Base-by-base conservation (phyloP, 1,140 invertebrate genomes). In the Dendroctonus ponderosae region DNA sequence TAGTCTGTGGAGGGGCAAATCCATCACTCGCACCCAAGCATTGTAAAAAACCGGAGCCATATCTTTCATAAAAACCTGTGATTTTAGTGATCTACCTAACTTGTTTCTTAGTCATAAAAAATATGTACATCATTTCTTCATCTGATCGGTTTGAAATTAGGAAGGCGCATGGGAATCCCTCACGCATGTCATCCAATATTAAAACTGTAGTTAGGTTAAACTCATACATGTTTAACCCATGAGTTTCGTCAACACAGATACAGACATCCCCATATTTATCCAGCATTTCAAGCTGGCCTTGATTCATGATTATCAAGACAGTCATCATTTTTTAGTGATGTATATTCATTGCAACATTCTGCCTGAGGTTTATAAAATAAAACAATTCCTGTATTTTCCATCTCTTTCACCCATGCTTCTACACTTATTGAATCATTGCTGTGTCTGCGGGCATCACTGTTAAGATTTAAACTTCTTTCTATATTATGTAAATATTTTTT, bases 181-280 rank as follows among this genome's bases (percentile, higher is more conserved):
- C 15, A 3, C 66, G 9, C 12, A 63, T 40, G 14, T 67, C 60
- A 57, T 67, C 66, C 12, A 67, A 14, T 38, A 56, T 38, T 39
- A 67, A 11, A 42, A 67, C 5, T 44, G 66, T 67, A 63, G 2
- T 2, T 6, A 67, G 46, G 7, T 67, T 37, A 63, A 67, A 67
- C 2, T 48, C 38, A 37, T 67, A 67, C 26, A 11, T 38, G 63
- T 67, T 67, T 38, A 57, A 37, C 5, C 58, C 66, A 56, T 62
- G 60, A n/a, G 66, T 67, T 43, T 43, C 66, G 51, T 67, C 66
- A 5, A 67, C 56, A 40, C 66, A 67, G 2, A 67, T 63, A n/a
- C 51, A 54, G 9, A 62, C 48, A 39, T 44, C 9, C 6, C 66
- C 60, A 51, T 43, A 67, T 54, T 62, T 67, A 5, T 54, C 5